Conservation (phyloP, 1,140 invertebrate species). For the Drosophila seguyi region DNA sequence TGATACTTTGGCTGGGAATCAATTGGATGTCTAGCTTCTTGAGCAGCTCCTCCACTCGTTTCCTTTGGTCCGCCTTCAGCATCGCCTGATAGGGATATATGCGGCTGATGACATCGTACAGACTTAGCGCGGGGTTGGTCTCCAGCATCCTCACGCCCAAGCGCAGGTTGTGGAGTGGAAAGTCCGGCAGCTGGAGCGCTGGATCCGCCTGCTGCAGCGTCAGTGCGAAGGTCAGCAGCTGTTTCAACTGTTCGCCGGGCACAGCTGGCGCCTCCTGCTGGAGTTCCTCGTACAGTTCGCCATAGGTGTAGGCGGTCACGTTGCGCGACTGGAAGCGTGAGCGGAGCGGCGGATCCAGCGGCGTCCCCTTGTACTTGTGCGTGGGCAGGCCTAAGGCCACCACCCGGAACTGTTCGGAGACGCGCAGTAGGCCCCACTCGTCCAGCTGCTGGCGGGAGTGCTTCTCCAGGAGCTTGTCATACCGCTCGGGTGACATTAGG, state of each 20-base stretch:
- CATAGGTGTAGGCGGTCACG: conserved; percentile 88
- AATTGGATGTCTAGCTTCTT: conserved; percentile 87
- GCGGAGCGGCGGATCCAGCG: conserved; percentile 96
- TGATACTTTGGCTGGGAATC: conserved; percentile 27
- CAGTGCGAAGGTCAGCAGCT: conserved; percentile 91
- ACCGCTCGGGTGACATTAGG: conserved; percentile 94
- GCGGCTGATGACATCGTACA: conserved; percentile 89
- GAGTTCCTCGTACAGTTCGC: conserved; percentile 88
- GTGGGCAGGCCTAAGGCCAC: conserved; percentile 95
- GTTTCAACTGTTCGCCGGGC: conserved; percentile 87
- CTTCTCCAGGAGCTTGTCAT: conserved; percentile 95
- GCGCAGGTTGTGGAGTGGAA: conserved; percentile 94
- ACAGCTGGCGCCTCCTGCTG: conserved; percentile 87
- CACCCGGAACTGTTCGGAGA: conserved; percentile 96
- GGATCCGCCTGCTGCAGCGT: conserved; percentile 90
- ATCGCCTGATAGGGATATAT: conserved; percentile 94
- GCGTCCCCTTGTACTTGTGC: conserved; percentile 95
- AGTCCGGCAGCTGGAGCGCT: conserved; percentile 92
- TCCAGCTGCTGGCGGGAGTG: conserved; percentile 88
- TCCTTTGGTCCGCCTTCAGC: conserved; percentile 90
- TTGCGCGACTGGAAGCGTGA: conserved; percentile 97
- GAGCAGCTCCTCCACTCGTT: conserved; percentile 89
- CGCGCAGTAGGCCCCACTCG: conserved; percentile 94
- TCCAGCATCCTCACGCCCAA: conserved; percentile 89
- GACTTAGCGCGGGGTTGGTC: conserved; percentile 87